phyloP scores from a whole-genome alignment of 2,113 vertebrate genomes.

The Atractosteus spatula region DNA sequence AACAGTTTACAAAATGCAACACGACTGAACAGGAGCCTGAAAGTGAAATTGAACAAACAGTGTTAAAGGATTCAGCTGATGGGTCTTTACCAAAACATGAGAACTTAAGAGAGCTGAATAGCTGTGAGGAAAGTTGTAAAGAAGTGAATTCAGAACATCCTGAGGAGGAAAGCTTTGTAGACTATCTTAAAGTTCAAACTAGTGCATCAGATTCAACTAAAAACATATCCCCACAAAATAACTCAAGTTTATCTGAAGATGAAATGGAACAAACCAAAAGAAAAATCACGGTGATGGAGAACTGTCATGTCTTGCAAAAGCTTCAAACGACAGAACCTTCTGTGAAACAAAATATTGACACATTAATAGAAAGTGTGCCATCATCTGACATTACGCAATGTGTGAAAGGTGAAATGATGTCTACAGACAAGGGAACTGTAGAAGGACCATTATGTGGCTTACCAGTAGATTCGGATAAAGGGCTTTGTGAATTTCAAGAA shows the following conservation, averaged over 20 bases:
- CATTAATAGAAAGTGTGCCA: neutral
- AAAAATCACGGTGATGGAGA: neutral
- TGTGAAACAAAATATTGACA: neutral
- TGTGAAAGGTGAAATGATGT: neutral
- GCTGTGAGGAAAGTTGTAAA: neutral
- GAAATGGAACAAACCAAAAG: neutral
- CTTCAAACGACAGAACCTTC: neutral
- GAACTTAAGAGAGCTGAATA: neutral
- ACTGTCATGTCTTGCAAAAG: neutral
- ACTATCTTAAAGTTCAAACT: neutral
- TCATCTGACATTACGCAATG: neutral
- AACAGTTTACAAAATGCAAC: neutral
- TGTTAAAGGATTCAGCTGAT: slow-evolving; percentile 1
- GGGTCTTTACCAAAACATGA: neutral
- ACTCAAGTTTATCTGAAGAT: neutral
- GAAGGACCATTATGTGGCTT: neutral
- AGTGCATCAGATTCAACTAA: neutral
- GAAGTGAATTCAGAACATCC: neutral
- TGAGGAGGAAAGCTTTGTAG: neutral
- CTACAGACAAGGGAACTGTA: no score
- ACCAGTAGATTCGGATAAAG: neutral
- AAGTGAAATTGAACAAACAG: neutral
- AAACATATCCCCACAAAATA: neutral
- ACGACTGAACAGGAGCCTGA: neutral
- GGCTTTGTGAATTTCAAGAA: neutral